Evolutionary conservation across 2,113 vertebrate genomes (phyloP), one percentile per base, ranked within the genome.

Genomic region (Columbina picui): DNA sequence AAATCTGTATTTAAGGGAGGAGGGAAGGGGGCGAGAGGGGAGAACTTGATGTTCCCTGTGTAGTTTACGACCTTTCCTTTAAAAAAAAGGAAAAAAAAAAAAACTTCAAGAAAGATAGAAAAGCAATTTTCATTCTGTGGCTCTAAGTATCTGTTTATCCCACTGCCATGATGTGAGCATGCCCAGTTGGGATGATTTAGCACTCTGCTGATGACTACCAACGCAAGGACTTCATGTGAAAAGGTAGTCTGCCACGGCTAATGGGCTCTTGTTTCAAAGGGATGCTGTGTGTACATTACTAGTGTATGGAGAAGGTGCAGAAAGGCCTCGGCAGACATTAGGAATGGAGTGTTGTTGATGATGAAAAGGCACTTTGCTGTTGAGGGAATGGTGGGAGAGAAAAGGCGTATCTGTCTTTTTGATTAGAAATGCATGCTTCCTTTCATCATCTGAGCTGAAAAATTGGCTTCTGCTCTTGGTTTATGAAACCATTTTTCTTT

Each of bases 401-500:
- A 97, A 98, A 98, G 97, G 97, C 97, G 97, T 98, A 98, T 98
- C 98, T 98, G 98, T 98, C 98, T 98, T 98, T 98, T 98, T 98
- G 98, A 98, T 98, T 98, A 98, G 98, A 98, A 98, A 98, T 98
- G 98, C 97, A 98, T 98, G 98, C 98, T 98, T 98, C 97, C 98
- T 98, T 98, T 98, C 98, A 98, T 98, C 98, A 97, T 98, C 97
- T 97, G 96, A 97, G 96, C 98, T 98, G 98, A 98, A 98, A 98
- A 98, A 98, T 98, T 97, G 98, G 97, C 98, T 98, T 98, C 98
- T 97, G 97, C 97, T 98, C 98, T 98, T 98, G 97, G 98, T 98
- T 98, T 98, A 98, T 98, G 98, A 98, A 98, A 98, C 97, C 98
- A 98, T 98, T 98, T 98, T 98, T 98, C 98, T 98, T 98, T 96